Base-by-base conservation (phyloP, 1,140 invertebrate genomes). In the Papilio aristodemus region DNA sequence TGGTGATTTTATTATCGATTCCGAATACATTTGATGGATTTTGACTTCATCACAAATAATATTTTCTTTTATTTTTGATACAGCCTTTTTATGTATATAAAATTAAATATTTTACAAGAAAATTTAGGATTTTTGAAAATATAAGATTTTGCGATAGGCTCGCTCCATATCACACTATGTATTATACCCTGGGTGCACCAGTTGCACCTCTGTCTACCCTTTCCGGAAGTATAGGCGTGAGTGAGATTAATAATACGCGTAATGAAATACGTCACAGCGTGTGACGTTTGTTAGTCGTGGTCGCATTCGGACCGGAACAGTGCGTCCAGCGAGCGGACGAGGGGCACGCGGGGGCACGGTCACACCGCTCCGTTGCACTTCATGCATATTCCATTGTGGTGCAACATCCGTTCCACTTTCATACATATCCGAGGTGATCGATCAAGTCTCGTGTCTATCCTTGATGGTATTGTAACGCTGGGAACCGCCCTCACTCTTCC, bases 391-490 rank as follows among this genome's bases (percentile, higher is more conserved):
- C 80, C 80, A 86, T 85, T 71, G 76, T 83, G 73, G 73, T 83
- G 81, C 74, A 76, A 69, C 77, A 86, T 88, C 86, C 86, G 88
- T 86, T 87, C 83, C 80, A 87, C 83, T 87, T 90, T 87, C 84
- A 62, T 74, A 75, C 50, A 67, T 58, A 73, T 64, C 67, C 70
- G 54, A 73, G 54, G 62, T 58, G 19, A 72, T 72, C 59, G 69
- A 72, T 43, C 68, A 50, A 67, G 67, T 57, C 59, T 27, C 57
- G 6, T 32, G 70, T 58, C 67, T 71, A 71, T 54, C 46, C 46
- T 54, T 19, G 11, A 54, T 54, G 17, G 22, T 19, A 54, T 19
- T 19, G 46, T 54, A 54, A 11, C 46, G 46, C 1, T 10, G n/a
- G 19, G 46, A 54, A 10, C 22, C 46, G 19, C 19, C 46, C 46